Evolutionary conservation across 35 echinoderm and acorn worm genomes (phyloP), one percentile per base, ranked within the genome.

Genomic region (Holothuria glaberrima): DNA sequence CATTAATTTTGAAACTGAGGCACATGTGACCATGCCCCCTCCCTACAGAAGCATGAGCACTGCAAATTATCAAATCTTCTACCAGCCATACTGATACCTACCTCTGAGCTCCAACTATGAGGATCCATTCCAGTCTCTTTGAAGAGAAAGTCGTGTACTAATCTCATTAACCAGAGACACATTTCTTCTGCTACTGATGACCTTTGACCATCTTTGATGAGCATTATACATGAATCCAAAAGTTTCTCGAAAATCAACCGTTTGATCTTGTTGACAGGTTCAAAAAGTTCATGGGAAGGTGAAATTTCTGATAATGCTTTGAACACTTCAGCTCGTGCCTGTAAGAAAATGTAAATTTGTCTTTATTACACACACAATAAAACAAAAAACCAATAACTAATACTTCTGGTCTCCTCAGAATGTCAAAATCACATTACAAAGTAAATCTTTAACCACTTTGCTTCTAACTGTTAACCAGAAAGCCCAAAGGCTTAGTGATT

Each of bases 241-340:
- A 99, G 91, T 48, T 99, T 94, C 73, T 99, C 93, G 34, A 99
- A 75, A 45, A 99, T 68, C 65, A 68, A 63, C 24, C 97, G 75
- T 58, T 95, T 99, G 66, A 99, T 80, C 28, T 89, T 88, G 14
- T 68, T 88, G 72, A 75, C 71, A 19, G 97, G 86, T 22, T 91
- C 79, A 4, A 99, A 68, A 29, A 99, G 84, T 46, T 93, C 91
- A 25, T 92, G 86, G 9, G 83, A 86, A 4, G 75, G 83, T 16
- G 91, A 32, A 9, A 99, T 52, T 24, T 92, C 82, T 31, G 82
- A 38, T 13, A 99, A 80, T 65, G 87, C 74, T 69, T 79, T 89
- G 72, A 99, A 93, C 0, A 99, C 86, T 86, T 99, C 90, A 71
- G 93, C 97, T 75, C 97, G 82, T 73, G 94, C 82, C 97, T 99